Base-by-base conservation (phyloP, 2,888 invertebrate species). In the Oconnorella tubifera region DNA sequence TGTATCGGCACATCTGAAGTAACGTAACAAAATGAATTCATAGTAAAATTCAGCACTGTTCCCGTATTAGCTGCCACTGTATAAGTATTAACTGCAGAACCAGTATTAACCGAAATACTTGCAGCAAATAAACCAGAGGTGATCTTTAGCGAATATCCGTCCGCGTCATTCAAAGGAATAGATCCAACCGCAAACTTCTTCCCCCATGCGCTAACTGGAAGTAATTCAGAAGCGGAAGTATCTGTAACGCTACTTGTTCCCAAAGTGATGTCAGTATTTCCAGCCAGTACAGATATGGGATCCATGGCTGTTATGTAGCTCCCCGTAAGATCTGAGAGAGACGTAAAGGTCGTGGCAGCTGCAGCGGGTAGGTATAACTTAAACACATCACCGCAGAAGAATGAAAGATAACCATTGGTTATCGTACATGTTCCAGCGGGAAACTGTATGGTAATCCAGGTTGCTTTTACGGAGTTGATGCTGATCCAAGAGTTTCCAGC, bases 151-250 rank as follows among this genome's bases (percentile, higher is more conserved):
- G 50, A 63, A 50, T 57, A 63, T 55, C 63, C 63, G 1, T 31
- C 28, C 3, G 25, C 50, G 50, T 50, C 27, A 49, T 57, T 57
- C 3, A 49, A 49, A 1, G 63, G 63, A n/a, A 58, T 28, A 25
- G 49, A 19, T 4, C 49, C 29, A n/a, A 63, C 57, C 29, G 50
- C 63, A 56, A 63, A 63, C 2, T 4, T 57, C 49, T 31, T 10
- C 1, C 63, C 63, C 63, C 63, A 63, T 25, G 63, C 49, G 57
- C 31, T 40, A 19, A 63, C 31, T 3, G 63, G 63, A 10, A 57
- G n/a, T 27, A 58, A 23, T n/a, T 63, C 57, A 2, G 63, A 49
- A 27, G 49, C 57, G 6, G 49, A 19, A 10, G 33, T 29, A 19
- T 63, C 63, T 1, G 32, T 19, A 19, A 63, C 29, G 3, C 33